Base-by-base conservation (phyloP, 2,113 vertebrate genomes). In the Pelobates fuscus region DNA sequence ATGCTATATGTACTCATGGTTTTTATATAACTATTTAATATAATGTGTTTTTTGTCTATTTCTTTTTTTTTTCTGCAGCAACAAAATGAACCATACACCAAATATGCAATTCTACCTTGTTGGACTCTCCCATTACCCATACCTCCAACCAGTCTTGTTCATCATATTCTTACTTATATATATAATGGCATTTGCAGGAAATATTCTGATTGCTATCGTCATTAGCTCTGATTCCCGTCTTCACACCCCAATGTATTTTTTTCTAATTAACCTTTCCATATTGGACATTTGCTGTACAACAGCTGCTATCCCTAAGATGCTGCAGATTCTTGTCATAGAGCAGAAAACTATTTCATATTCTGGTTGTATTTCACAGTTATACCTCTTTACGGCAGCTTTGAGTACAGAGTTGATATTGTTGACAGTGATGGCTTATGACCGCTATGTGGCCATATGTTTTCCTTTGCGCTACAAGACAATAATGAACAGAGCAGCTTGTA, bases 191-290 rank as follows among this genome's bases (percentile, higher is more conserved):
- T 66, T 81, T 5, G 4, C 57, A 8, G 70, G 70, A 7, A 85
- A 83, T 41, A 32, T 82, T 3, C 69, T 78, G 21, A 80, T 82
- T 71, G 59, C 30, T 11, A 20, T 25, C 0, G 8, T 80, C 30
- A 82, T 80, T 17, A 57, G 32, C 0, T n/a, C 17, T 21, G 77
- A 71, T 55, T 20, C 62, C 43, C 68, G 14, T 0, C 74, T 83
- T 2, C 77, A 81, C 30, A 82, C 62, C 0, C 78, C 81, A 20
- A 85, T 82, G 82, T 83, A 83, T 23, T 83, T 79, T 29, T 81
- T 81, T 18, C 79, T 83, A 15, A 59, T 78, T 2, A 81, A 82
- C 24, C 46, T 83, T 44, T 76, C 81, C 15, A 73, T 79, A 14
- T 43, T 81, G 5, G 80, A 83, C 64, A 78, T 83, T 43, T 82